Evolutionary conservation across 1,140 invertebrate genomes (phyloP), one percentile per base, ranked within the genome.

Genomic region (Mamestra configurata): DNA sequence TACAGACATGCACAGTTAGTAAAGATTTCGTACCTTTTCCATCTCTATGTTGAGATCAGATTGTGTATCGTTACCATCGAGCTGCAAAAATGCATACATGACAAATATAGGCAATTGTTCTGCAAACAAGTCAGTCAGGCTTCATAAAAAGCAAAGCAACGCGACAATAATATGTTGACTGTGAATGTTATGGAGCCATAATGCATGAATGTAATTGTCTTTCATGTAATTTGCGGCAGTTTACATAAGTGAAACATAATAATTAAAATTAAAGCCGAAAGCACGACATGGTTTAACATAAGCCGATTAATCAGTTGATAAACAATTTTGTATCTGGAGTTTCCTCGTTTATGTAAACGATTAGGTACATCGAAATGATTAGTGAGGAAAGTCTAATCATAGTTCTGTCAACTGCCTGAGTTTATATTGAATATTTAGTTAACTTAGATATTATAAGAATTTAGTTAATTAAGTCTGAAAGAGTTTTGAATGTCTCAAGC

Each of bases 11-110:
- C 92, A 91, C 84, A 88, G 84, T 92, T 90, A 93, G 87, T 91
- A 86, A 92, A 89, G 88, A 85, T 78, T 87, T 92, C 95, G 93
- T 95, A 95, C 95, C 95, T 95, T 95, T 94, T 95, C 95, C 93
- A 95, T 91, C 90, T 95, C 93, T 95, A 95, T 93, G 94, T 86
- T 92, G 94, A 93, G 93, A 90, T 94, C 92, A 87, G 92, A 87
- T 90, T 94, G 94, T 92, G 92, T 92, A 87, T 90, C 88, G 91
- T 89, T 93, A 94, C 89, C 93, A 94, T 92, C 93, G 93, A 92
- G 94, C 95, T 95, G 95, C 92, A 95, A 95, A 95, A 95, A 95
- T 88, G 93, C 91, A 94, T 94, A 94, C 83, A 94, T 90, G 92
- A 89, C 88, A 89, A 43, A 43, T 92, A 88, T 83, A 88, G 83